These are phyloP conservation scores for Cynodonichthys magdalenae DNA, from an alignment of 2,797 vertebrate species.

Conservation along the genomic window DNA sequence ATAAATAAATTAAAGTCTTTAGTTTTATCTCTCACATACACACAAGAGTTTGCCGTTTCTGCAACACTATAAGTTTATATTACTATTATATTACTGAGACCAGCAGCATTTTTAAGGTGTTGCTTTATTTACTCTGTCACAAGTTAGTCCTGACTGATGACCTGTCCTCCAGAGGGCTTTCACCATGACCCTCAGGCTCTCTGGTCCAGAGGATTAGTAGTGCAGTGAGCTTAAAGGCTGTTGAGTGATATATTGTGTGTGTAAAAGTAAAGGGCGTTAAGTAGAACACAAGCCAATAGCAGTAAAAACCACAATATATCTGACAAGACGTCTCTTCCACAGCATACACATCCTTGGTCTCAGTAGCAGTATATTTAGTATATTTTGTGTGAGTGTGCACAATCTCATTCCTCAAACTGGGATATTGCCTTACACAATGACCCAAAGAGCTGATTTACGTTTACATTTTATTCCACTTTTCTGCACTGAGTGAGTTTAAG, in stretches of 20 bases:
- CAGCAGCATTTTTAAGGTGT: background rate
- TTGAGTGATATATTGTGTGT: slow-evolving; percentile 73
- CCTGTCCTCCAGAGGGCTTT: slow-evolving; percentile 27
- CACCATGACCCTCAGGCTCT: slow-evolving; percentile 22
- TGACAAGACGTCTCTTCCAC: slow-evolving; percentile 49
- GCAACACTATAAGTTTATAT: background rate
- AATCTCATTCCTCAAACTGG: slow-evolving; percentile 34
- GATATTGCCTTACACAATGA: slow-evolving; percentile 43
- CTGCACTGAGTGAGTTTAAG: slow-evolving; percentile 53
- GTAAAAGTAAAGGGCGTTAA: slow-evolving; percentile 74
- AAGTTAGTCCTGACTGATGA: slow-evolving; percentile 20
- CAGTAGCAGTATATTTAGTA: slow-evolving; percentile 14
- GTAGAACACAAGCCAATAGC: slow-evolving; percentile 70
- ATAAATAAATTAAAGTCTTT: no score
- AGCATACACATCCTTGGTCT: slow-evolving; percentile 45
- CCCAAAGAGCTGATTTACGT: slow-evolving; percentile 61
- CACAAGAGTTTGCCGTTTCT: background rate
- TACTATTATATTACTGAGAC: background rate
- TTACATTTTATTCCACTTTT: slow-evolving; percentile 60
- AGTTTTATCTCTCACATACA: no score
- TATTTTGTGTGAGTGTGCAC: slow-evolving; percentile 17
- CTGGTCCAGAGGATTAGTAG: slow-evolving; percentile 36
- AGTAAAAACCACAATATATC: slow-evolving; percentile 76
- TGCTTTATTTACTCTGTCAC: slow-evolving; percentile 6
- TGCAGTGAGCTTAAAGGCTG: slow-evolving; percentile 43